Evolutionary conservation across 2,113 vertebrate genomes (phyloP), one percentile per base, ranked within the genome.

Genomic region (Crotophaga sulcirostris): DNA sequence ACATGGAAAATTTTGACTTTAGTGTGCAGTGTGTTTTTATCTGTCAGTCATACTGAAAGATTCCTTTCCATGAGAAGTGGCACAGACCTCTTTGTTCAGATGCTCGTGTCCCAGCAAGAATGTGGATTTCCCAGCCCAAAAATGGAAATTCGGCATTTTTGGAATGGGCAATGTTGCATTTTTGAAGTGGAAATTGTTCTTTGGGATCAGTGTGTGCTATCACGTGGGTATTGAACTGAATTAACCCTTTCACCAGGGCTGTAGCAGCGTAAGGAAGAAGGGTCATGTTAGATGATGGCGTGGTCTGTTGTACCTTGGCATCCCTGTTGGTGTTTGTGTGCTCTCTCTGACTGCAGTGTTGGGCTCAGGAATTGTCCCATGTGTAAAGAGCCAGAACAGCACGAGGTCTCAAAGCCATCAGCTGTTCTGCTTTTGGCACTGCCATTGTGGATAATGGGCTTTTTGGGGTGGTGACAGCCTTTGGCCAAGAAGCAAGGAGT

Each of bases 401-500:
- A 33, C 5, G 8, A 56, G 33, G 34, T 86, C 68, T 86, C 42
- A 59, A 63, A 92, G 42, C 63, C 55, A 70, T 93, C 67, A 73
- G 36, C 59, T 90, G 31, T 80, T 90, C 76, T 84, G 68, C 59
- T 81, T 80, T 86, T 92, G 76, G 51, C 79, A 44, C 68, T 92
- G 36, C 72, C 11, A 0, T 52, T 42, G 52, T 8, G 72, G 56
- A 51, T 92, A 79, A 72, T 59, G 76, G 76, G 73, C 16, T 6
- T 52, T 94, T 89, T 40, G 42, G 79, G 72, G 51, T 60, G 68
- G 73, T 77, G 91, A 92, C 79, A 90, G 83, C 58, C 90, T 90
- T 95, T 95, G 86, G 68, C 64, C 72, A 72, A 89, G 83, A 55
- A 92, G 33, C 72, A 63, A 51, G 33, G 63, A 94, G 88, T 90